Evolutionary conservation across 2,113 vertebrate genomes (phyloP), one percentile per base, ranked within the genome.

Genomic region (Saccopteryx bilineata): DNA sequence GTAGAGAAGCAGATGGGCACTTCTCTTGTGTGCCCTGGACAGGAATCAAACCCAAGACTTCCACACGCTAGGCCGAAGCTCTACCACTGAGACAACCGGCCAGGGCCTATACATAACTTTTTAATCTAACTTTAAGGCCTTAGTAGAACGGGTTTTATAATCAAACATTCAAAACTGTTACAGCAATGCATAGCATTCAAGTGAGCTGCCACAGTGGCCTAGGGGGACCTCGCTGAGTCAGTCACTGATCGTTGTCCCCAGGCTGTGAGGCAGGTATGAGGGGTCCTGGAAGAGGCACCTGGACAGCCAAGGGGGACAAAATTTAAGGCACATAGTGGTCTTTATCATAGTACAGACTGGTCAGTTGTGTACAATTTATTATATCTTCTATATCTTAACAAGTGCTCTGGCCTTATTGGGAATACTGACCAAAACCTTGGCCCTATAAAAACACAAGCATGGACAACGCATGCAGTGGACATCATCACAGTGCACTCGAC

Each of bases 171-270:
- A 23, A 3, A 61, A 63, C 18, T 78, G n/a, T 60, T 26, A 50
- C 1, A 3, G 11, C 9, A 39, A 61, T 48, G 2, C 9, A 15
- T 12, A 1, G 31, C 17, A 7, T 18, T 1, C 58, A 33, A 46
- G 21, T 79, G 52, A 61, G 2, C 24, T 68, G 9, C 23, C n/a
- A 12, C 1, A 2, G 74, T 13, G 52, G 4, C 75, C 26, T 23
- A 10, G 21, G 58, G 63, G 28, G 31, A 23, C 31, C 14, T 52
- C 75, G 26, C 4, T 1, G 15, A 50, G 13, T 18, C 39, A 60
- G 23, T 14, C 7, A 61, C 23, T 7, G 4, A 46, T 5, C 8
- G 66, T 24, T 23, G 13, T 3, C 58, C 54, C 21, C 24, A 31
- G 17, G 71, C 5, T 79, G 14, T 17, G 11, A 68, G 46, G 46